These are phyloP conservation scores for Petrolisthes manimaculis DNA, from an alignment of 2,888 invertebrate species.

Conservation along the genomic window DNA sequence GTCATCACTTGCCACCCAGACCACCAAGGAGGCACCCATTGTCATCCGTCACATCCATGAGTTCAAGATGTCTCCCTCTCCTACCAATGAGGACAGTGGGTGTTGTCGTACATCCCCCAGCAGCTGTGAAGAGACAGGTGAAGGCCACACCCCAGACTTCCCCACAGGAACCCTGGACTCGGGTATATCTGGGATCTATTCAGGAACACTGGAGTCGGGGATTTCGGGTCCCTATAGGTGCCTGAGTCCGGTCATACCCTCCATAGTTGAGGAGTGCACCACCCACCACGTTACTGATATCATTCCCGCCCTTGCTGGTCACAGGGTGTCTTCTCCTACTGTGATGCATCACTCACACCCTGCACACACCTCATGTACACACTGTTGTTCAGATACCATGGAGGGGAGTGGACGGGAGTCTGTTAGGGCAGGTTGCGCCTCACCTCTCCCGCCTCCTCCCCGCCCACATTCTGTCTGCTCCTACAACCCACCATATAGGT, in stretches of 20 bases:
- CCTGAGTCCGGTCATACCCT: constrained; percentile 61
- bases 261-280: constrained; percentile 62
- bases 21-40: constrained; percentile 56
- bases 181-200: constrained; percentile 46
- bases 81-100: constrained; percentile 62
- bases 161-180: constrained; percentile 54
- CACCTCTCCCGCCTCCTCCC: constrained; percentile 36
- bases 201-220: constrained; percentile 61
- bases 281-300: constrained; percentile 60
- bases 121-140: constrained; percentile 59
- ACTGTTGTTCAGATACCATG: constrained; percentile 36
- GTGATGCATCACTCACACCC: constrained; percentile 57
- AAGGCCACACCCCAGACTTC: constrained; percentile 37
- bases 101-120: constrained; percentile 65
- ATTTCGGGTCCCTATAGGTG: constrained; percentile 60
- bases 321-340: constrained; percentile 26
- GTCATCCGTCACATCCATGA: constrained; percentile 66
- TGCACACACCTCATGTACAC: constrained; percentile 44
- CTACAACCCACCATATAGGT: constrained; percentile 39
- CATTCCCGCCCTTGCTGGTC: constrained; percentile 41
- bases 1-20: constrained; percentile 45
- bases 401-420: constrained; percentile 9
- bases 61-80: constrained; percentile 65
- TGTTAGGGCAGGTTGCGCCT: constrained; percentile 13
- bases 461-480: constrained; percentile 54